Evolutionary conservation across 2,113 vertebrate genomes (phyloP).

Genomic region (Actenoides lindsayi): DNA sequence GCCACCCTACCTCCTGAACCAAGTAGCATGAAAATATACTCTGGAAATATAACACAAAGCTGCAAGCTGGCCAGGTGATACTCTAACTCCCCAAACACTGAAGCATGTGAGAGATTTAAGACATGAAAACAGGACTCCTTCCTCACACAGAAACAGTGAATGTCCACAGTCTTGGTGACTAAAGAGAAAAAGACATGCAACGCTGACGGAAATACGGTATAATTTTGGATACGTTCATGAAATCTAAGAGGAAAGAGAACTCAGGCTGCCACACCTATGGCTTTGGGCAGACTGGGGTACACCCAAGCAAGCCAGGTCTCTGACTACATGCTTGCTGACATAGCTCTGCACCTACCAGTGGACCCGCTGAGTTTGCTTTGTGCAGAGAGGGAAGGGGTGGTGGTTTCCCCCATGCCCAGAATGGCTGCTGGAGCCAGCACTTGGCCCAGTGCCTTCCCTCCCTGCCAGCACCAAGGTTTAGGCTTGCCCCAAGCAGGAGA

Average conservation of each 20-base stretch:
- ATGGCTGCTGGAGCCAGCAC: background rate
- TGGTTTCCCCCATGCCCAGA: rapidly evolving
- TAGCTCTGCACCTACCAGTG: background rate
- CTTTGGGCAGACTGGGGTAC: background rate
- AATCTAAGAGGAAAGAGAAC: background rate
- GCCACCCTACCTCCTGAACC: background rate
- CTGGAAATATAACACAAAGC: background rate
- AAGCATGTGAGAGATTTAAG: rapidly evolving
- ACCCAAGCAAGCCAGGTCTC: rapidly evolving
- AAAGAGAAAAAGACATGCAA: background rate
- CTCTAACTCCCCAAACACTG: background rate
- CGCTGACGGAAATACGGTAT: background rate
- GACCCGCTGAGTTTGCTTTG: background rate
- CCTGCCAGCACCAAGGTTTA: background rate
- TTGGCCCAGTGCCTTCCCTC: background rate
- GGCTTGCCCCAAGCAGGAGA: background rate
- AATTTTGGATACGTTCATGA: background rate
- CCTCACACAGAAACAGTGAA: background rate
- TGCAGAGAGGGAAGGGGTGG: background rate
- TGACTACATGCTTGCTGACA: background rate
- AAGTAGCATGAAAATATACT: background rate
- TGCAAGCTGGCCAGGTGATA: background rate
- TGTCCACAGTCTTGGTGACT: background rate
- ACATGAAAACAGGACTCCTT: background rate
- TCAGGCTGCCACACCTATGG: background rate